A percentile compares a stretch with the other conserved stretches of the same genome.
These are phyloP conservation scores for Teleopsis dalmanni DNA, from an alignment of 1,140 invertebrate species.

Conservation along the genomic window DNA sequence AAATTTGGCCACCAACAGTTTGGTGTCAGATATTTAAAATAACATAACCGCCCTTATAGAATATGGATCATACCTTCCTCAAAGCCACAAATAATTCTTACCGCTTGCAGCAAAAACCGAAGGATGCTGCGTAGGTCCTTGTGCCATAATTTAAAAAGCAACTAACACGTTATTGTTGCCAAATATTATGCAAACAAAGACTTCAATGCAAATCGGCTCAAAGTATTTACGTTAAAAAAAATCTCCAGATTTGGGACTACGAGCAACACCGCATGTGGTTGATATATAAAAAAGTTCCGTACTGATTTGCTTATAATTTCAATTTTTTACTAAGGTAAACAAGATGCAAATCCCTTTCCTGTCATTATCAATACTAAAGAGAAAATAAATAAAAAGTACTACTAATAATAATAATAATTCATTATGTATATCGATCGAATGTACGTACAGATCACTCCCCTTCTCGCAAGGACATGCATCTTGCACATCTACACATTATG, in stretches of 20 bases:
- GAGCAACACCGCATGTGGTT: too few species aligned
- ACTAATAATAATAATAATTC: constrained; percentile 6
- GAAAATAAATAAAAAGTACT: neutral
- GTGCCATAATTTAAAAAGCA: constrained; percentile 24
- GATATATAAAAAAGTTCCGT: too few species aligned
- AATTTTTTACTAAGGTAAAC: constrained; percentile 3
- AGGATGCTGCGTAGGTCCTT: neutral
- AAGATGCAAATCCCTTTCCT: constrained; percentile 8
- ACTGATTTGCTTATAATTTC: too few species aligned
- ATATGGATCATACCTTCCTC: too few species aligned
- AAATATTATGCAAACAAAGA: constrained; percentile 42
- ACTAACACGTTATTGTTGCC: constrained; percentile 38
- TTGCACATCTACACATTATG: too few species aligned
- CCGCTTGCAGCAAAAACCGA: neutral
- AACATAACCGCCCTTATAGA: too few species aligned
- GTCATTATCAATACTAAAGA: neutral
- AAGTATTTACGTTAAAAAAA: too few species aligned
- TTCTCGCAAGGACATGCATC: neutral
- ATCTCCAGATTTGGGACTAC: too few species aligned
- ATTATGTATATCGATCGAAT: constrained; percentile 5
- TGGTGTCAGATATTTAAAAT: too few species aligned
- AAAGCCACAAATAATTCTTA: too few species aligned
- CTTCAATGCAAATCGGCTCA: constrained; percentile 25
- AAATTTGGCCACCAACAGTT: too few species aligned
- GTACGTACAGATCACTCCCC: constrained; percentile 1